Evolutionary conservation across 2,888 invertebrate genomes (phyloP).

Genomic region (Xestia xanthographa): DNA sequence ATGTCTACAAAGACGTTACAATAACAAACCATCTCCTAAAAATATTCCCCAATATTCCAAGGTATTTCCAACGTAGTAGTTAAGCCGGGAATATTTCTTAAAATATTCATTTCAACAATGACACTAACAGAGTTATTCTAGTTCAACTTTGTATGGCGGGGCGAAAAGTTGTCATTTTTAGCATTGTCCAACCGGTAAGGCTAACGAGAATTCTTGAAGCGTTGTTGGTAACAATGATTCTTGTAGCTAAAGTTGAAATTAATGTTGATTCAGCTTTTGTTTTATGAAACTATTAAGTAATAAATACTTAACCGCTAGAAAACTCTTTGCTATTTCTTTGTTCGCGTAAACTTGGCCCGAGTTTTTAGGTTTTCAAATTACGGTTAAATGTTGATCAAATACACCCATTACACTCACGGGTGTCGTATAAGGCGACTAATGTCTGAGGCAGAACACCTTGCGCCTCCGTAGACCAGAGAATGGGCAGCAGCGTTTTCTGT

Average conservation of each 20-base stretch:
- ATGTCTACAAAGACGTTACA: not conserved
- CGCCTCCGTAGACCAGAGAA: no score
- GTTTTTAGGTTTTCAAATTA: not conserved
- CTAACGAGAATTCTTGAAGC: conserved; percentile 64
- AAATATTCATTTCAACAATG: conserved; percentile 67
- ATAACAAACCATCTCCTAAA: conserved; percentile 15
- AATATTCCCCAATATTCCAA: conserved; percentile 19
- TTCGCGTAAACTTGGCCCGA: not conserved
- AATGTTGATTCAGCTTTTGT: conserved; percentile 5
- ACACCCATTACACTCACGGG: no score
- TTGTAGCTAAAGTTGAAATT: conserved; percentile 18
- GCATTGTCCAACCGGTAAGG: conserved; percentile 63
- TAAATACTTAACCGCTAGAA: not conserved
- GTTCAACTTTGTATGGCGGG: conserved; percentile 60
- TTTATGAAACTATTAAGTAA: not conserved
- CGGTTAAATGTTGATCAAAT: not conserved
- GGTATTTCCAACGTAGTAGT: conserved; percentile 14
- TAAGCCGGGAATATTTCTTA: conserved; percentile 32
- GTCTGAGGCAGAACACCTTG: no score
- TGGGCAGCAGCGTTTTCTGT: no score
- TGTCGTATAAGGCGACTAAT: no score
- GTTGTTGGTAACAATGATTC: conserved; percentile 28
- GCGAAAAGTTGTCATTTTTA: conserved; percentile 69
- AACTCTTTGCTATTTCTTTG: not conserved
- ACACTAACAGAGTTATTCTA: conserved; percentile 72